A percentile compares a stretch with the other conserved stretches of the same genome.
Evolutionary conservation across 2,113 vertebrate species (phyloP).

Genomic region (Cyphomyrus discorhynchus): DNA sequence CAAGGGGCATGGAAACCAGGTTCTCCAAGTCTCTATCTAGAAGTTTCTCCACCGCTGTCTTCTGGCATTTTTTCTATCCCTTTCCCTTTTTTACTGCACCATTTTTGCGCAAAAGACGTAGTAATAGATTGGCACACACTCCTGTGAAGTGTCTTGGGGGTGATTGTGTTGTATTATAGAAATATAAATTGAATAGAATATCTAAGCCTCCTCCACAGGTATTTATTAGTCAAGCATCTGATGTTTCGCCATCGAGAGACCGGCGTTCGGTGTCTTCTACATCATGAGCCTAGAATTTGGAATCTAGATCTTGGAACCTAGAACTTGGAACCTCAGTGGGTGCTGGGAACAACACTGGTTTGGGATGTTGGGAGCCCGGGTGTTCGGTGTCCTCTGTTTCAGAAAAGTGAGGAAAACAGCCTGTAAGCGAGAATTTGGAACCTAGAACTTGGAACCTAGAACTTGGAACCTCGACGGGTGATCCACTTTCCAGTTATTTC

Average conservation of each 20-base stretch:
- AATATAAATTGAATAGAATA: neutral
- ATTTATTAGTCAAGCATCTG: neutral
- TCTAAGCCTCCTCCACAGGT: neutral
- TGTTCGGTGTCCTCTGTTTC: neutral
- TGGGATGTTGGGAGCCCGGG: neutral
- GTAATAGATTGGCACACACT: neutral
- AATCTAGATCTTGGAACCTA: neutral
- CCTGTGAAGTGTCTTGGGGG: neutral
- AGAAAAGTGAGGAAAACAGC: neutral
- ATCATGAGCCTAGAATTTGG: neutral
- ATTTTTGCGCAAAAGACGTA: neutral
- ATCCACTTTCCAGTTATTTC: constrained; percentile 31
- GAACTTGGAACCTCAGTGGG: neutral
- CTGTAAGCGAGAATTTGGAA: neutral
- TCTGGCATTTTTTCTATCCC: neutral
- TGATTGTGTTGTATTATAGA: neutral
- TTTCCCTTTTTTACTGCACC: neutral
- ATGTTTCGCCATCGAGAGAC: neutral
- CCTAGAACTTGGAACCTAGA: neutral
- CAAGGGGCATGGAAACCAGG: neutral
- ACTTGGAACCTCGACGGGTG: neutral
- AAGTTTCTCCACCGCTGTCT: neutral
- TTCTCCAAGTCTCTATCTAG: neutral
- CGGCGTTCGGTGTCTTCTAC: neutral
- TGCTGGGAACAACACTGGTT: neutral